Evolutionary conservation across 2,797 vertebrate genomes (phyloP).

Genomic region (Hippocampus kuda): DNA sequence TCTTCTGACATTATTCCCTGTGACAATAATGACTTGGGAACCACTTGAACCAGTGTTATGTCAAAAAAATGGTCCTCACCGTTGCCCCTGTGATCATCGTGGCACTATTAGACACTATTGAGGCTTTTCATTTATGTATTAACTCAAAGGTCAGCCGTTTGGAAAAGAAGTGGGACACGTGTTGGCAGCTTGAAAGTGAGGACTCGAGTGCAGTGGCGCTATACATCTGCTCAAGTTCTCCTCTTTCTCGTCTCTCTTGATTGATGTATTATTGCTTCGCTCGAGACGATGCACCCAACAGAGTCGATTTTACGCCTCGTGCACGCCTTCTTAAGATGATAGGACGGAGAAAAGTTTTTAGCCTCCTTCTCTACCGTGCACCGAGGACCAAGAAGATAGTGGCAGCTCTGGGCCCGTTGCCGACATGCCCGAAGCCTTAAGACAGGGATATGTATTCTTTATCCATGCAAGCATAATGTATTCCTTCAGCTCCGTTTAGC

Average conservation of each 20-base stretch:
- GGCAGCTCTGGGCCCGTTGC: slow-evolving; percentile 40
- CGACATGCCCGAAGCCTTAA: slow-evolving; percentile 57
- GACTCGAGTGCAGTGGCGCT: slow-evolving; percentile 36
- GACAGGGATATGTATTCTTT: slow-evolving; percentile 58
- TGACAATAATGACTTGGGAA: slow-evolving; percentile 62
- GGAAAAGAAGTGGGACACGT: slow-evolving; percentile 44
- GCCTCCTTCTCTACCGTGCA: slow-evolving; percentile 17
- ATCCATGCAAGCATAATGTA: slow-evolving; percentile 50
- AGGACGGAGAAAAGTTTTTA: not conserved
- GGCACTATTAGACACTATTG: slow-evolving; percentile 51
- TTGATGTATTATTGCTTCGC: not conserved
- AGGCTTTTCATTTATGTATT: slow-evolving; percentile 53
- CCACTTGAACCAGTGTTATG: slow-evolving; percentile 60
- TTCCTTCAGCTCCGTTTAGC: slow-evolving; percentile 59
- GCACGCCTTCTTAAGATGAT: slow-evolving; percentile 3
- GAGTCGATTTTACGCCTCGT: slow-evolving; percentile 22
- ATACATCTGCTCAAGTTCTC: slow-evolving; percentile 6
- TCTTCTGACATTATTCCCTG: slow-evolving; percentile 63
- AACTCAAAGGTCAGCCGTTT: slow-evolving; percentile 51
- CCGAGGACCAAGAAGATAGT: slow-evolving; percentile 35
- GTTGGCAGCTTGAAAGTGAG: slow-evolving; percentile 27
- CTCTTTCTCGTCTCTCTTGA: not conserved
- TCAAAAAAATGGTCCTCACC: slow-evolving; percentile 53
- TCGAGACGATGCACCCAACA: not conserved
- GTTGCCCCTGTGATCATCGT: slow-evolving; percentile 56